These are phyloP conservation scores for Anthopleura xanthogrammica DNA, from an alignment of 92 coral and sea anemone species.

Conservation along the genomic window DNA sequence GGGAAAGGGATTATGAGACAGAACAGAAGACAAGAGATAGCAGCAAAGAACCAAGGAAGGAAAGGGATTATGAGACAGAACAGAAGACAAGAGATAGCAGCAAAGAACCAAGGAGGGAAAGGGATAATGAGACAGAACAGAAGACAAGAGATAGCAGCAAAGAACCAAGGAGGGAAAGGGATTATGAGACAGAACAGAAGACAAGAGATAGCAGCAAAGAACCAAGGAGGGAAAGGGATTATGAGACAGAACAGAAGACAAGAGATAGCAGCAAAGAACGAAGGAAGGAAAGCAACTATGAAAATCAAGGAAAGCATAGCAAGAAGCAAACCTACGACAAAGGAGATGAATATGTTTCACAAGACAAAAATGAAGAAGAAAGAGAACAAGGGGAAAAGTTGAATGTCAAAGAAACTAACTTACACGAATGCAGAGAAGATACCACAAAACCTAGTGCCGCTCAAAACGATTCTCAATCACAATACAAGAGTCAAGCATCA, in stretches of 20 bases:
- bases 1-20: neutral
- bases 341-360: neutral
- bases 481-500: neutral
- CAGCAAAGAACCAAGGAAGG: too few relatives aligned
- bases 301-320: too few relatives aligned
- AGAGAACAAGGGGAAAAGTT: too few relatives aligned
- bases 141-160: neutral
- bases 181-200: neutral
- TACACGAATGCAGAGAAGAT: neutral
- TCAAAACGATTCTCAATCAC: neutral
- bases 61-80: neutral
- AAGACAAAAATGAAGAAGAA: too few relatives aligned
- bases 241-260: too few relatives aligned
- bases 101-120: too few relatives aligned
- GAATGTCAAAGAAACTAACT: neutral
- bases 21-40: neutral
- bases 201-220: neutral
- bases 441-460: neutral
- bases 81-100: neutral
- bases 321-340: too few relatives aligned
- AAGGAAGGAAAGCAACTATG: too few relatives aligned
- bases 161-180: too few relatives aligned
- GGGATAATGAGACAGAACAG: neutral
- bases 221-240: too few relatives aligned
- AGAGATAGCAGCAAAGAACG: too few relatives aligned